Conservation (phyloP, 2,888 invertebrate species). For the Siphonodentalium dalli region DNA sequence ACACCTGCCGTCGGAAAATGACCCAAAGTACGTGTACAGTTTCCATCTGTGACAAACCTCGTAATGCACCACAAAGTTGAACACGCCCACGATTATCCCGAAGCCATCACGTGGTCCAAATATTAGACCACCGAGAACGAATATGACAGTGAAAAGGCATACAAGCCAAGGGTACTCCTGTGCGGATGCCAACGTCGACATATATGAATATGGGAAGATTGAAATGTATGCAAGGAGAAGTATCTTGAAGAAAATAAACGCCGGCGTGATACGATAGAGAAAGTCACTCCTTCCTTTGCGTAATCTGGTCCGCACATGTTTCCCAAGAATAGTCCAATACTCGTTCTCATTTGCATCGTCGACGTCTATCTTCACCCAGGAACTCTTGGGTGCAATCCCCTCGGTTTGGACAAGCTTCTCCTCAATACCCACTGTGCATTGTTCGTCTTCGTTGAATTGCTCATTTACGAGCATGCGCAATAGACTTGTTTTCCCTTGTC, state of each 20-base stretch:
- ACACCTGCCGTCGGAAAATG: conserved; percentile 5
- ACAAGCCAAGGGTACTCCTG: conserved; percentile 24
- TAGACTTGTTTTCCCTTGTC: conserved; percentile 38
- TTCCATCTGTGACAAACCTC: conserved; percentile 29
- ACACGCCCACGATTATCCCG: conserved; percentile 33
- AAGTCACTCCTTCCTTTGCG: conserved; percentile 10
- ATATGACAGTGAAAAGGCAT: conserved; percentile 15
- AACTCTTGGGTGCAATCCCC: conserved; percentile 15
- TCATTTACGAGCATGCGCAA: conserved; percentile 31
- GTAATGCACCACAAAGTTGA: conserved; percentile 25
- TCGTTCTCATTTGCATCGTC: conserved; percentile 29
- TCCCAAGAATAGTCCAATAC: conserved; percentile 31
- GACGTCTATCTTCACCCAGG: conserved; percentile 27
- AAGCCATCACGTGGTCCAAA: conserved; percentile 34
- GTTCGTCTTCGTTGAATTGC: conserved; percentile 29
- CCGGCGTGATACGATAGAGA: conserved; percentile 12
- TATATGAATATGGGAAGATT: conserved; percentile 22
- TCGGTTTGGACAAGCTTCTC: conserved; percentile 35
- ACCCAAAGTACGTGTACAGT: conserved; percentile 11
- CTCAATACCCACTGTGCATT: conserved; percentile 38
- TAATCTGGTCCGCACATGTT: conserved; percentile 27
- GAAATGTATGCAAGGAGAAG: conserved; percentile 23
- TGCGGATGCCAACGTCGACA: conserved; percentile 5
- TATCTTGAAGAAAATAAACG: conserved; percentile 31
- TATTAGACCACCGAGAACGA: conserved; percentile 20